Base-by-base conservation (phyloP, 2,888 invertebrate species). In the Cyclophora punctaria region DNA sequence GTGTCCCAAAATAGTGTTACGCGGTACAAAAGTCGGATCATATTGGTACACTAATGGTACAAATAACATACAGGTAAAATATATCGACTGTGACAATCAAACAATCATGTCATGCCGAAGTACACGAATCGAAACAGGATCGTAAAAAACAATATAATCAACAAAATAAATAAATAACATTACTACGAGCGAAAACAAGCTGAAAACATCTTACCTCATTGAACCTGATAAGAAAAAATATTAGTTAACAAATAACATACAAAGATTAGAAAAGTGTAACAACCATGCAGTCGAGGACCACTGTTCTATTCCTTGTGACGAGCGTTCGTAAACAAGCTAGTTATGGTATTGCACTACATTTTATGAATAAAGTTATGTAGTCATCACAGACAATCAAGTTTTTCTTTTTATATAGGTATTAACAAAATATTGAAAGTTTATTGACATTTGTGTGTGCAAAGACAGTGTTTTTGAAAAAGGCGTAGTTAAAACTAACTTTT, bases 171-270 rank as follows among this genome's bases (percentile, higher is more conserved):
- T 67, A 64, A 71, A 64, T 65, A 63, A 63, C 65, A 73, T 71
- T 70, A 69, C 69, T 72, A 64, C 68, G 44, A 73, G 73, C 71
- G 65, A 63, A 68, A 76, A 75, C 78, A 81, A 83, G 75, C 75
- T 71, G 62, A 73, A 71, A 76, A 76, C 67, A 68, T 71, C 86
- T 87, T 87, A 87, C 87, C 86, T 87, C 80, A 61, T 73, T 56
- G 67, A 76, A 83, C 87, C 86, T 85, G 85, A 84, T 78, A 79
- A 76, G 64, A 73, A 72, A 79, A 78, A 79, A 77, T 48, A 57
- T 53, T 53, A 55, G 50, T 55, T 50, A 51, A n/a, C 41, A 40
- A n/a, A 49, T 54, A 48, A 58, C 49, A 58, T 48, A 53, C 41
- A 54, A 46, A 59, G 56, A 59, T 45, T 54, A 42, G 52, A 58